Percentiles rank a stretch among this genome's conserved stretches.
Evolutionary conservation across 2,888 invertebrate species (phyloP).

Genomic region (Taenaris catops): DNA sequence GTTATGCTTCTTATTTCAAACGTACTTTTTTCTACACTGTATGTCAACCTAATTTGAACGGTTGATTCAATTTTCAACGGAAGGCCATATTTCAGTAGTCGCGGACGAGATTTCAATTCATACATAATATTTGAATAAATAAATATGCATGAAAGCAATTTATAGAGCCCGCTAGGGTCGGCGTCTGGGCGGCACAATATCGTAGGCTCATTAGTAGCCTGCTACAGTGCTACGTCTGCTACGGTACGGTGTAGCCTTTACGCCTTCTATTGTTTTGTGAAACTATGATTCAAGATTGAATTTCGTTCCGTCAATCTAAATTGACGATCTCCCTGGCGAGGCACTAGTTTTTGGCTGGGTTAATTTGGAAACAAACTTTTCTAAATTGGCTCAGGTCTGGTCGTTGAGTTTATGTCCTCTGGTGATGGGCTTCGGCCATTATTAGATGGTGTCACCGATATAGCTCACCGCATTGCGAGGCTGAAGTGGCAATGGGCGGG

Average conservation of each 20-base stretch:
- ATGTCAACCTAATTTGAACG: constrained; percentile 60
- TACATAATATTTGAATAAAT: constrained; percentile 78
- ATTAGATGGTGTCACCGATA: too few relatives aligned
- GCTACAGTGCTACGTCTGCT: constrained; percentile 44
- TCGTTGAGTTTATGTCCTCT: too few relatives aligned
- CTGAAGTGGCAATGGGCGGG: too few relatives aligned
- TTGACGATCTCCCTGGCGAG: too few relatives aligned
- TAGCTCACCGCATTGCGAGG: too few relatives aligned
- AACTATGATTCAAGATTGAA: too few relatives aligned
- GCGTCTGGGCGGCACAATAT: constrained; percentile 58
- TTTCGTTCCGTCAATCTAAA: too few relatives aligned
- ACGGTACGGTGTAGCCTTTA: constrained; percentile 42
- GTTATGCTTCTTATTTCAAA: constrained; percentile 30
- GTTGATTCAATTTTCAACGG: constrained; percentile 65
- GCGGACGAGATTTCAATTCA: constrained; percentile 73
- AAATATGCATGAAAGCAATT: constrained; percentile 80
- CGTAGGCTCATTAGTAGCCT: constrained; percentile 66
- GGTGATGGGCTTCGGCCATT: too few relatives aligned
- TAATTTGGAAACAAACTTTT: too few relatives aligned
- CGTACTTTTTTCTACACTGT: constrained; percentile 31
- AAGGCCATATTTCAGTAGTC: constrained; percentile 70
- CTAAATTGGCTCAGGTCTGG: too few relatives aligned
- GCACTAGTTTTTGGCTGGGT: too few relatives aligned
- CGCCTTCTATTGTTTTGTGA: too few relatives aligned
- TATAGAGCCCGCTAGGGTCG: constrained; percentile 58